Evolutionary conservation across 2,113 vertebrate genomes (phyloP).

Genomic region (Monopterus albus): DNA sequence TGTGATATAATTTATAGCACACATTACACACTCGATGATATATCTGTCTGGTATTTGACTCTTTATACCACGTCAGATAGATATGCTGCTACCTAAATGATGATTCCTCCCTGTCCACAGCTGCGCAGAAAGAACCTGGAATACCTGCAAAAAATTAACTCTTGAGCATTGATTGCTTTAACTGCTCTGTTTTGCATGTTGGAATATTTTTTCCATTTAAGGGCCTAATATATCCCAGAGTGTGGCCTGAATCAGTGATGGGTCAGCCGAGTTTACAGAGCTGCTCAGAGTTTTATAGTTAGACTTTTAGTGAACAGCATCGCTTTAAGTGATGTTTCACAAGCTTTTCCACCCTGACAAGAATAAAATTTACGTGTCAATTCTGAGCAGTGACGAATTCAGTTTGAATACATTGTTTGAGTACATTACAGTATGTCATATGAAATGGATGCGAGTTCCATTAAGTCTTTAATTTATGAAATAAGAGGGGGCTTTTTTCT

Average conservation of each 20-base stretch:
- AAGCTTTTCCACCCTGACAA: slow-evolving; percentile 17
- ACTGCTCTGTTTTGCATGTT: slow-evolving; percentile 16
- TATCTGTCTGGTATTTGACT: slow-evolving; percentile 20
- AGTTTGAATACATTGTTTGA: slow-evolving; percentile 25
- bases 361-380: slow-evolving; percentile 48
- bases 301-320: slow-evolving; percentile 34
- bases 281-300: slow-evolving; percentile 13
- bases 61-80: slow-evolving; percentile 13
- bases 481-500: background rate
- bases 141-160: background rate
- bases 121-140: slow-evolving; percentile 4
- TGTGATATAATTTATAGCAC: slow-evolving; percentile 48
- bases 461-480: slow-evolving; percentile 5
- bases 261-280: slow-evolving; percentile 37
- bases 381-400: slow-evolving; percentile 18
- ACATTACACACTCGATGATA: slow-evolving; percentile 32
- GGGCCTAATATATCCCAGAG: slow-evolving; percentile 4
- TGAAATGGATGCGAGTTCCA: slow-evolving; percentile 31
- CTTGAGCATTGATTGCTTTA: background rate
- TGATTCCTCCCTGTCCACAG: slow-evolving; percentile 3
- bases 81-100: slow-evolving; percentile 7
- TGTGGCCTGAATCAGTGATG: slow-evolving; percentile 17
- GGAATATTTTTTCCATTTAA: background rate
- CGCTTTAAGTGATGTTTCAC: slow-evolving; percentile 42
- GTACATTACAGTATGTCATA: slow-evolving; percentile 40